phyloP scores from a whole-genome alignment of 2,888 invertebrate species.

The Polydrusus pterygomalis region DNA sequence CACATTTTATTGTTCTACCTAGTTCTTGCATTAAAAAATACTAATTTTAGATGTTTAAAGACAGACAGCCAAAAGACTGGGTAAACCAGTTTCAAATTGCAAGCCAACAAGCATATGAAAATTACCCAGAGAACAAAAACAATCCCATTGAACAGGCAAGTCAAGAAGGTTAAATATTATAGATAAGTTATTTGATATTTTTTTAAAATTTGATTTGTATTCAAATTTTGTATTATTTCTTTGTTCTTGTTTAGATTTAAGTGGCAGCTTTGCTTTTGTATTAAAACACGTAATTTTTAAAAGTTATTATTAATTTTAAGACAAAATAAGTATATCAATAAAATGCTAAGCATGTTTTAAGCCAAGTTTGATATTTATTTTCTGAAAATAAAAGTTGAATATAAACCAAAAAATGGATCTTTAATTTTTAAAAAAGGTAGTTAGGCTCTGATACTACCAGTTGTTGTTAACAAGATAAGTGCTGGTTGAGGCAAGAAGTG shows the following conservation, averaged over 20 bases:
- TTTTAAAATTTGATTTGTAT: too few relatives aligned
- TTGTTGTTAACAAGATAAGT: too few relatives aligned
- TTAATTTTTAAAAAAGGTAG: too few relatives aligned
- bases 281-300: neutral
- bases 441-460: too few relatives aligned
- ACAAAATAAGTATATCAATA: too few relatives aligned
- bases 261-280: neutral
- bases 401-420: too few relatives aligned
- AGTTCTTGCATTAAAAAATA: neutral
- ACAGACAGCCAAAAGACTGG: conserved; percentile 61
- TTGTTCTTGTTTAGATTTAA: neutral
- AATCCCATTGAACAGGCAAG: neutral
- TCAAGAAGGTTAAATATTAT: neutral
- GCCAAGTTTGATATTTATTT: too few relatives aligned
- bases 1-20: neutral
- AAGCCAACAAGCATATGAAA: conserved; percentile 59
- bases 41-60: conserved; percentile 61
- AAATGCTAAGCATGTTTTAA: too few relatives aligned
- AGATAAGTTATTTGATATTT: too few relatives aligned
- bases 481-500: too few relatives aligned
- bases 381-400: too few relatives aligned
- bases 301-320: too few relatives aligned
- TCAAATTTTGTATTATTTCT: conserved; percentile 1
- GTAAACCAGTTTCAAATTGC: conserved; percentile 60
- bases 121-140: conserved; percentile 41